Evolutionary conservation across 2,113 vertebrate species (phyloP), one percentile per base, ranked within the genome.

Genomic region (Seriola aureovittata): DNA sequence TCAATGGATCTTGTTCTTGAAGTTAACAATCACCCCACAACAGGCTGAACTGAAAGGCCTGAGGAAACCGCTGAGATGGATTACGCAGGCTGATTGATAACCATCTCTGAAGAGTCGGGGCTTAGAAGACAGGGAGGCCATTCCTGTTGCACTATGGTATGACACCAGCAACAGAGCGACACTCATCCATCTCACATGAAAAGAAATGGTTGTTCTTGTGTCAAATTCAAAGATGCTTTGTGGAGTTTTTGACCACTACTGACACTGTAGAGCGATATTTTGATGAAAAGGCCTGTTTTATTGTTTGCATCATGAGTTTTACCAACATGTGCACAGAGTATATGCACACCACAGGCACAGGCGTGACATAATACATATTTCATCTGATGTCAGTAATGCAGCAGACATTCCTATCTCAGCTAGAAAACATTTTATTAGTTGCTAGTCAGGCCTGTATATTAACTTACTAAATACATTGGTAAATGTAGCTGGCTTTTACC

Each of bases 21-120:
- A 50, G 75, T 85, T 72, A 89, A 79, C 72, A 21, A 84, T 77
- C 82, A 75, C 46, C 62, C 36, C 4, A 40, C 46, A 79, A 32
- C 36, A 42, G 57, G 34, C 57, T 67, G 14, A 54, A 71, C 38
- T 58, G 3, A 57, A 70, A 80, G 67, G 57, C 25, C 62, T 13
- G n/a, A 80, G 29, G 38, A 82, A 71, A 58, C 48, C 12, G 54
- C 52, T 67, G 72, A 74, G 69, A 75, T 76, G 55, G 71, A 81
- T 81, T 62, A 62, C 38, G 71, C 68, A 75, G 77, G 66, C 59
- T 78, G 81, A 50, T 50, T 82, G 85, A 86, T 81, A 81, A 75
- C 77, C 78, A 79, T 85, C 77, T 89, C 54, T 67, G 54, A 57
- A 54, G 75, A 78, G 66, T 85, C 81, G 67, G 29, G 32, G 72